phyloP scores from a whole-genome alignment of 2,797 vertebrate species.

The Sardinella longiceps region DNA sequence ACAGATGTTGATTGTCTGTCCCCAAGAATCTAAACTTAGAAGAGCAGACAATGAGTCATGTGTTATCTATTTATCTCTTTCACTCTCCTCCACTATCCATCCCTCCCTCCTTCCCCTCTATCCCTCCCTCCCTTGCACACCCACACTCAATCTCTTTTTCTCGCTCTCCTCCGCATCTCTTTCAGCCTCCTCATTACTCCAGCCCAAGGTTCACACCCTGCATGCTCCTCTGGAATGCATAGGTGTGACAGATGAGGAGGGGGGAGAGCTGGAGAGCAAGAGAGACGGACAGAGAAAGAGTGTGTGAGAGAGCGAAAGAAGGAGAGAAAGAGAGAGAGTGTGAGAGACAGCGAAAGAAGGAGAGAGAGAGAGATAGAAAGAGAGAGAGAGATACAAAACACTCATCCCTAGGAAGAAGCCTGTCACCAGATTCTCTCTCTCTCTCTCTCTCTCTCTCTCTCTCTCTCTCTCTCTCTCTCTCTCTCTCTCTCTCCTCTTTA shows the following conservation, averaged over 20 bases:
- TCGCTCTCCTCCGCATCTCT: neutral
- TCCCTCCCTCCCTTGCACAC: neutral
- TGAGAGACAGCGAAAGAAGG: neutral
- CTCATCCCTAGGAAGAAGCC: constrained; percentile 68
- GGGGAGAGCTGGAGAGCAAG: neutral
- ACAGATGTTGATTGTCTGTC: constrained; percentile 8
- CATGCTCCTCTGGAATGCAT: constrained; percentile 62
- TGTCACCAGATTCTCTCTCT: constrained; percentile 64
- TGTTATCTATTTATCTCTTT: constrained; percentile 2
- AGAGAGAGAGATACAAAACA: constrained; percentile 56
- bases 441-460: constrained; percentile 57
- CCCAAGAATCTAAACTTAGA: constrained; percentile 8
- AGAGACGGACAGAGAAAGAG: neutral
- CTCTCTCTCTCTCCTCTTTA: constrained; percentile 68
- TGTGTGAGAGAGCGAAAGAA: constrained; percentile 49
- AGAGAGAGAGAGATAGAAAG: constrained; percentile 41
- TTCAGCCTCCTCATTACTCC: constrained; percentile 47
- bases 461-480: constrained; percentile 62
- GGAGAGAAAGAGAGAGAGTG: neutral
- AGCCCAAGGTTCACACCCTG: constrained; percentile 43
- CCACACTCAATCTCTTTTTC: constrained; percentile 17
- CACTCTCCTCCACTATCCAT: neutral
- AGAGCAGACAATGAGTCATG: constrained; percentile 3
- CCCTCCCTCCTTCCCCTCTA: neutral
- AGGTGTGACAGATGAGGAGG: constrained; percentile 59